A percentile compares a stretch with the other conserved stretches of the same genome.
These are phyloP conservation scores for Gymnocheta viridis DNA, from an alignment of 2,888 invertebrate genomes.

Conservation along the genomic window DNA sequence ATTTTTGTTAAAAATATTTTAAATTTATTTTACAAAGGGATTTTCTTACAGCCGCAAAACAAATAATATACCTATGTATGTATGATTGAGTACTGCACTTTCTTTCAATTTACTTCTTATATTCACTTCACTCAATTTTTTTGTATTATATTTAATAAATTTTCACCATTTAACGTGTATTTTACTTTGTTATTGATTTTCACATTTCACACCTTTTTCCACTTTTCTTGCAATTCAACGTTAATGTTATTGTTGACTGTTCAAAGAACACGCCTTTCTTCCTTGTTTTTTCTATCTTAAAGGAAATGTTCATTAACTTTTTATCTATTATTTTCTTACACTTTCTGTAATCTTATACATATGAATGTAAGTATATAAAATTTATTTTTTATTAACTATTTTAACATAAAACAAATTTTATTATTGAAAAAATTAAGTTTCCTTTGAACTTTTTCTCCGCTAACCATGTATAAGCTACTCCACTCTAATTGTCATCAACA, in stretches of 20 bases:
- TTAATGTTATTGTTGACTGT: constrained; percentile 6
- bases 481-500: constrained; percentile 65
- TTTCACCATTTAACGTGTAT: constrained; percentile 64
- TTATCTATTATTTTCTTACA: not conserved
- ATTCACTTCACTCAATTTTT: constrained; percentile 6
- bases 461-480: constrained; percentile 32
- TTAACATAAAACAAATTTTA: not conserved
- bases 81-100: constrained; percentile 21
- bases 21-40: not conserved
- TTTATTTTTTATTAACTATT: not conserved
- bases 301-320: not conserved
- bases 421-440: constrained; percentile 4
- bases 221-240: constrained; percentile 43
- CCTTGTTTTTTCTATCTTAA: constrained; percentile 8
- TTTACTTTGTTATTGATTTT: constrained; percentile 72
- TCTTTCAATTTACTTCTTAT: constrained; percentile 38
- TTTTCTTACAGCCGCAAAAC: constrained; percentile 9
- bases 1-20: constrained; percentile 25
- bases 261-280: constrained; percentile 63
- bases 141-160: constrained; percentile 48
- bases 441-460: constrained; percentile 26
- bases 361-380: no score
- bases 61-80: not conserved
- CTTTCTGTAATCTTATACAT: not conserved
- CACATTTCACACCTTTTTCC: constrained; percentile 72